Conservation (phyloP, 2,888 invertebrate species). For the Acleris holmiana region DNA sequence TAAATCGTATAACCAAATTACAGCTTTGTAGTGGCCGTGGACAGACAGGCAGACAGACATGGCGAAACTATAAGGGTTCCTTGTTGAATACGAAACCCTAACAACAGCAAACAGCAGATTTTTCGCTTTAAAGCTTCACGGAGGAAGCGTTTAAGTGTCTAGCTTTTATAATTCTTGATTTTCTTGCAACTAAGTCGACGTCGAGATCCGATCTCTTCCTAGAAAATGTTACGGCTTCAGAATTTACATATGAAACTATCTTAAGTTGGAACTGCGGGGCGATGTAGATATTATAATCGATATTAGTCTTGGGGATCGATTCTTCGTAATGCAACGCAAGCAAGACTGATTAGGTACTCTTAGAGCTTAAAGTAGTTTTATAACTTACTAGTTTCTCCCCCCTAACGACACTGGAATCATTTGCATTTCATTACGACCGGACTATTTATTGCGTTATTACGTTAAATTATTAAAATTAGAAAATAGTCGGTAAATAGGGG, state of each 20-base stretch:
- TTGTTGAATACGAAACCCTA: no score
- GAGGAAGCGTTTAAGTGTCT: constrained; percentile 22
- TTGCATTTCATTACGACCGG: constrained; percentile 70
- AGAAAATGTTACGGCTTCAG: constrained; percentile 54
- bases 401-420: constrained; percentile 62
- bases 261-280: constrained; percentile 60
- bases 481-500: constrained; percentile 65
- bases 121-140: constrained; percentile 28
- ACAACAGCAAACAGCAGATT: no score
- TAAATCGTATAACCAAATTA: no score
- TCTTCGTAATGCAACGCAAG: constrained; percentile 68
- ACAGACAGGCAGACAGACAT: no score
- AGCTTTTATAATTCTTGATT: constrained; percentile 16
- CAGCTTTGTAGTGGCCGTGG: no score
- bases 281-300: constrained; percentile 74
- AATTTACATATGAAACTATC: constrained; percentile 73
- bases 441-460: constrained; percentile 67
- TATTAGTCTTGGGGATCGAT: constrained; percentile 71
- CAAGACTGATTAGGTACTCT: constrained; percentile 69
- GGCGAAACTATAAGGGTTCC: no score
- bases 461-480: constrained; percentile 70
- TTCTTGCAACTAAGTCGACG: constrained; percentile 40
- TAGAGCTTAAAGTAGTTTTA: constrained; percentile 58
- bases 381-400: constrained; percentile 53
- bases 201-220: constrained; percentile 46